Evolutionary conservation across 2,113 vertebrate species (phyloP), one percentile per base, ranked within the genome.

Genomic region (Neolamprologus modestus): DNA sequence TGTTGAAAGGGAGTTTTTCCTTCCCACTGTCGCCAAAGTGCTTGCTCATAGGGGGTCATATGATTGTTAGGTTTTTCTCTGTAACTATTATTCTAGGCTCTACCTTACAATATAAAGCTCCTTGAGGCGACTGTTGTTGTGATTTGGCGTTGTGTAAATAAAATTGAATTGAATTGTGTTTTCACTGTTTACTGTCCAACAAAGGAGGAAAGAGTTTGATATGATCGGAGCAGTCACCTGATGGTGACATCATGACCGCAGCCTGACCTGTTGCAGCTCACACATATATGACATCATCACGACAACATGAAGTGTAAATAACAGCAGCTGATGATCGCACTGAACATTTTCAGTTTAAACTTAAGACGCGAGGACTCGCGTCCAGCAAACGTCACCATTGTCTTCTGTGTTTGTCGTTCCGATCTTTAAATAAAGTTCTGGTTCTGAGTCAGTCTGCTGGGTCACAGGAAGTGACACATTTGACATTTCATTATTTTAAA

Each of bases 91-190:
- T 8, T 26, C 12, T 26, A 5, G 7, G 3, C 0, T 26, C 12
- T 0, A 2, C 19, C 1, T 2, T 7, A 1, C 21, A 8, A 0
- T 26, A 57, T 57, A 57, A 26, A 14, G 54, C 7, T 2, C 11
- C 52, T 4, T 26, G 54, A 26, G 54, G 54, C 3, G 6, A 26
- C 54, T 26, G 21, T 55, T 55, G 54, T 8, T 55, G 54, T 55
- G 0, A 55, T 55, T 26, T 5, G 11, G 21, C 0, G 4, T 1
- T 14, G 1, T 57, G 0, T 57, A 57, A 57, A 57, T 57, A 57
- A 57, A 28, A 8, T 3, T 28, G 24, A 57, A 57, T 57, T 14
- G 12, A 57, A 57, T 26, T 57, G 53, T 54, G 7, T 57, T 57
- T 57, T 37, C 31, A 66, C 31, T 0, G 61, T 37, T 66, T 66